Evolutionary conservation across 2,113 vertebrate species (phyloP), one percentile per base, ranked within the genome.

Genomic region (Lampris incognitus): DNA sequence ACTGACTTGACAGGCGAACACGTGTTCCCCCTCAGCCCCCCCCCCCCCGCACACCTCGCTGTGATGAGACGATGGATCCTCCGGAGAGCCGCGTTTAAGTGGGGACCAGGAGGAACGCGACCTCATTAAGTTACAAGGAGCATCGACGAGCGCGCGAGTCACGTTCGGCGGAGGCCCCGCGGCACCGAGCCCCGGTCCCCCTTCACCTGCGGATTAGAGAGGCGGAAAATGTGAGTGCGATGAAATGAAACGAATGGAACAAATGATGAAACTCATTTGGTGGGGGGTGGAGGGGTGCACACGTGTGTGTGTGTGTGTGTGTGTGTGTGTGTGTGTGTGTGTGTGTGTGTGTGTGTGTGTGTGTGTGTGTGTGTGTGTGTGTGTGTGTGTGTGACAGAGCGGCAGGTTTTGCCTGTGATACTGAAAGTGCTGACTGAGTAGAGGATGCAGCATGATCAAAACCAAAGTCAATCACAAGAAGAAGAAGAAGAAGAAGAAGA

Each of bases 191-290:
- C 24, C 24, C 24, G 24, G 24, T 24, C 24, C 24, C 24, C 24
- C 24, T 24, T 24, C 24, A 24, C 24, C 24, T 24, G 24, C 24
- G 79, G 56, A 77, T 67, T 62, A 73, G 67, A 76, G 68, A 63
- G 68, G 59, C 59, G 40, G 42, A 61, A 82, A 61, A 75, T 74
- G 73, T 71, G 80, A 81, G 85, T 2, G 73, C 83, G 81, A 89
- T 75, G 85, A 89, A 90, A 90, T 66, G 59, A 79, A 82, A 84
- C 46, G 84, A 81, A 89, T 48, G 42, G 40, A 13, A 46, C 57
- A 62, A 49, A 87, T 86, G 82, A 88, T 87, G 86, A 85, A 91
- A 88, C 49, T 40, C 49, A 61, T 67, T 48, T 72, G 41, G 63
- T 59, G 10, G 37, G 6, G 52, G 61, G 51, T 46, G 38, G 36